Percentiles rank a stretch among this genome's conserved stretches.
These are phyloP conservation scores for Synergus itoensis DNA, from an alignment of 2,888 invertebrate genomes.

Conservation along the genomic window DNA sequence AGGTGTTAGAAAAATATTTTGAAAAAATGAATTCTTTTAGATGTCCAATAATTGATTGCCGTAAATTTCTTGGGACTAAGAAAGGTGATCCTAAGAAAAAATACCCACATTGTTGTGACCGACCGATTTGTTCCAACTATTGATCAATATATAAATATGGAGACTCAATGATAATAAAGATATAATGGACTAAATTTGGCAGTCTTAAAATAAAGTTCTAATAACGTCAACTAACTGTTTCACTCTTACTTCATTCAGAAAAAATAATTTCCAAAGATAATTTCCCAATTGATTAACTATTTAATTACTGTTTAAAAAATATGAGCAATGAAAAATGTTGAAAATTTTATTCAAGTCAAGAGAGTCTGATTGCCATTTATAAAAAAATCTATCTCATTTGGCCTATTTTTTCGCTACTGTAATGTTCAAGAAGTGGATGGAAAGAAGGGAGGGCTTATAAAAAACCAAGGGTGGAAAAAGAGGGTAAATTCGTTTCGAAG, in stretches of 20 bases:
- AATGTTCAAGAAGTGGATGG: neutral
- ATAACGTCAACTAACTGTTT: too few species aligned
- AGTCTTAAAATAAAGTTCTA: neutral
- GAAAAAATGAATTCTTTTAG: neutral
- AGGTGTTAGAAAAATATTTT: neutral
- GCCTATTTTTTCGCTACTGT: neutral
- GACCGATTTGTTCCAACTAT: neutral
- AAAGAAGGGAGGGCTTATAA: conserved; percentile 19
- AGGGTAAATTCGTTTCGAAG: conserved; percentile 29
- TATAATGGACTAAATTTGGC: neutral
- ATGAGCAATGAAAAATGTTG: neutral
- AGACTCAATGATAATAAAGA: too few species aligned
- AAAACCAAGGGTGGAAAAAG: conserved; percentile 35
- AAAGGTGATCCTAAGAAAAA: neutral
- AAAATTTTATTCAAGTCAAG: neutral
- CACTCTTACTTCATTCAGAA: too few species aligned
- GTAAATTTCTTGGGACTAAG: neutral
- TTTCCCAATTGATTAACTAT: neutral
- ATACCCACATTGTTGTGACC: conserved; percentile 3
- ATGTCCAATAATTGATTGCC: neutral
- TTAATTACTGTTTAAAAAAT: neutral
- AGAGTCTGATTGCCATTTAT: neutral
- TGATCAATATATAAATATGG: neutral
- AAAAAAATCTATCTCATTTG: neutral
- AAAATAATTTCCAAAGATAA: too few species aligned